phyloP scores from a whole-genome alignment of 1,140 invertebrate species.

The Dinoponera quadriceps region DNA sequence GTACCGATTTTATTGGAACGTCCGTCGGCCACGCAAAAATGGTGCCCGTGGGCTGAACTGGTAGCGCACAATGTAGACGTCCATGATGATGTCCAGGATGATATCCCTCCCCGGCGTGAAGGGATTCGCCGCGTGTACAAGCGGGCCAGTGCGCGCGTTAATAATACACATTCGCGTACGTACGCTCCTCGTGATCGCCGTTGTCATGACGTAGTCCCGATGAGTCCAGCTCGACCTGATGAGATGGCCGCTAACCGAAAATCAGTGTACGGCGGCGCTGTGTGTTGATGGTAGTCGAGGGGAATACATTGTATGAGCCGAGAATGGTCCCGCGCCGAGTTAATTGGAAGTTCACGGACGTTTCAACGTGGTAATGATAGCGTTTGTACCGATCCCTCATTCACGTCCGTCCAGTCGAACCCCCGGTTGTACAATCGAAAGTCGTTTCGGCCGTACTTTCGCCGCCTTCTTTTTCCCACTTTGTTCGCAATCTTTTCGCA shows the following conservation, averaged over 20 bases:
- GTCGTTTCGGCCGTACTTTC: slow-evolving; percentile 45
- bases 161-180: slow-evolving; percentile 65
- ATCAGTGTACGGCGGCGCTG: slow-evolving; percentile 53
- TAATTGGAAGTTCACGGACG: slow-evolving; percentile 69
- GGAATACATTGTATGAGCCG: slow-evolving; percentile 62
- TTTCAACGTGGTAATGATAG: slow-evolving; percentile 69
- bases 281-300: slow-evolving; percentile 56
- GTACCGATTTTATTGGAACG: slow-evolving; percentile 83
- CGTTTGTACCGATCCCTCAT: slow-evolving; percentile 59
- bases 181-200: slow-evolving; percentile 57
- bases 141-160: slow-evolving; percentile 50
- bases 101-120: slow-evolving; percentile 53
- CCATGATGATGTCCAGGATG: slow-evolving; percentile 62
- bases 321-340: slow-evolving; percentile 55
- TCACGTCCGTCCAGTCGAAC: slow-evolving; percentile 53
- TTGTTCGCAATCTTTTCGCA: slow-evolving; percentile 52
- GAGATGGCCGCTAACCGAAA: slow-evolving; percentile 61
- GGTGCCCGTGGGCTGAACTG: slow-evolving; percentile 56
- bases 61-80: slow-evolving; percentile 58
- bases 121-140: slow-evolving; percentile 42
- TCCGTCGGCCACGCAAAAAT: slow-evolving; percentile 73
- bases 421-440: slow-evolving; percentile 63
- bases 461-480: slow-evolving; percentile 56
- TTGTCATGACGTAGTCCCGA: slow-evolving; percentile 62
- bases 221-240: slow-evolving; percentile 38